Evolutionary conservation across 2,113 vertebrate species (phyloP), one percentile per base, ranked within the genome.

Genomic region (Microcebus griseorufus): DNA sequence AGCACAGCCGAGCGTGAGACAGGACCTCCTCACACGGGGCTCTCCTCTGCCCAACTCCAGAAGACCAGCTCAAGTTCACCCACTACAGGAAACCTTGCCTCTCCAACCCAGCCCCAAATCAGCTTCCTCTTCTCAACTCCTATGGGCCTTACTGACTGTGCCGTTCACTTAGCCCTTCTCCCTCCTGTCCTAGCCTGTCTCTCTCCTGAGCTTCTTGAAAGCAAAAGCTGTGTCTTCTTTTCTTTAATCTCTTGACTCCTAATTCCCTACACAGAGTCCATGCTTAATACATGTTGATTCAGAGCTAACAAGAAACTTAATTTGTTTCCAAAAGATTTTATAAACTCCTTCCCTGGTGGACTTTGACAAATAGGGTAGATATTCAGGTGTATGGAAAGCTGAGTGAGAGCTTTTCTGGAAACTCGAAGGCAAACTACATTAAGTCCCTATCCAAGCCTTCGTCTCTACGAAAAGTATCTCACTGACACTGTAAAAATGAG

Each of bases 251-350:
- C 79, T 69, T 45, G 6, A n/a, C 39, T 95, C 84, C 37, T 79
- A 91, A 83, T 76, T 82, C 82, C 48, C 91, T 34, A 23, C 48
- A 42, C 83, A 88, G 37, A 81, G 20, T 90, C 58, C 1, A 13
- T 22, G 37, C 34, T 67, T 78, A 10, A 32, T 88, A 17, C 29
- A 22, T 73, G 58, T 70, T 83, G 64, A 82, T 6, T 80, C 39
- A 83, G 37, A 86, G 45, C 51, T 92, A 25, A 96, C 65, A 20
- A 93, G 78, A 95, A 93, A 53, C 34, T 53, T 64, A 86, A 94
- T 94, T 89, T 93, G 6, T 91, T 94, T 86, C 80, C 45, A 53
- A 65, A 81, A 45, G 48, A 90, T 78, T 96, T 87, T 45, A 86
- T 67, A 80, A 72, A 75, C 39, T 67, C 60, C 53, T 90, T 94